Percentiles rank a stretch among this genome's conserved stretches.
Conservation (phyloP, 2,113 vertebrate genomes). For the Okapia johnstoni region DNA sequence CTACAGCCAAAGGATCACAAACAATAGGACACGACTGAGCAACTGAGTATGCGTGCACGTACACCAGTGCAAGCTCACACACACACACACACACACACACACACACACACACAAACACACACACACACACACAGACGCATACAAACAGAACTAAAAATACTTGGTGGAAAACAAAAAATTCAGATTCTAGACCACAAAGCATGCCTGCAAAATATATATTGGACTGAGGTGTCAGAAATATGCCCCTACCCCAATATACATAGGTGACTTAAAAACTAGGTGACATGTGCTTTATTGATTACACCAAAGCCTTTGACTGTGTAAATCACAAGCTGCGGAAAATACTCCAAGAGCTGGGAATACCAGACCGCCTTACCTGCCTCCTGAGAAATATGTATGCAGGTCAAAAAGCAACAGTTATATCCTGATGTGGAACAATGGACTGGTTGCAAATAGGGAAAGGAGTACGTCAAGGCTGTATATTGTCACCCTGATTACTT, state of each 20-base stretch:
- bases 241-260: not conserved
- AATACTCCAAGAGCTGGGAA: not conserved
- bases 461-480: not conserved
- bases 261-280: not conserved
- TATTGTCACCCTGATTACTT: not conserved
- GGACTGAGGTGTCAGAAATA: not conserved
- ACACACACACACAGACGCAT: not conserved
- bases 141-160: not conserved
- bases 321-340: not conserved
- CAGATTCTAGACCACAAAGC: not conserved
- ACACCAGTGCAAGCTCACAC: not conserved
- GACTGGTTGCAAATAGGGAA: not conserved
- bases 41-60: not conserved
- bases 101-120: not conserved
- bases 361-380: not conserved
- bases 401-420: not conserved
- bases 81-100: fast-evolving
- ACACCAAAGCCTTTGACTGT: not conserved
- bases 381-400: not conserved
- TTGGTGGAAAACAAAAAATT: not conserved
- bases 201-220: not conserved
- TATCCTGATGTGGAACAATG: not conserved
- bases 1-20: not conserved
- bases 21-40: not conserved
- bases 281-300: not conserved